phyloP scores from a whole-genome alignment of 2,888 invertebrate species.

The Melikaiella ostensackeni region DNA sequence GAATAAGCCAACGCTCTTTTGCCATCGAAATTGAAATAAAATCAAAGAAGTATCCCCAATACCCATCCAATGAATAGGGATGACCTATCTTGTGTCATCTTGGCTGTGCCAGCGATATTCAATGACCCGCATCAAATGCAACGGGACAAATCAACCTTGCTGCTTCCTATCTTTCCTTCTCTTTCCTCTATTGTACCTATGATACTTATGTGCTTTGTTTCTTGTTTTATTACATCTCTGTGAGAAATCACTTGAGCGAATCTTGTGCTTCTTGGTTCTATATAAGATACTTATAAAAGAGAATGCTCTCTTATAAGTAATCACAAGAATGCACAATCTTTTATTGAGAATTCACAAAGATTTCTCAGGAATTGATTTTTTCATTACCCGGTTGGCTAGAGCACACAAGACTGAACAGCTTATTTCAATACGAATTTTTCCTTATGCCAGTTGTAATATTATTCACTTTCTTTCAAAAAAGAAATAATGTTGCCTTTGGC shows the following conservation, averaged over 20 bases:
- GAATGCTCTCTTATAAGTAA: neutral
- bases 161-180: constrained; percentile 31
- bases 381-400: neutral
- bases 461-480: no score
- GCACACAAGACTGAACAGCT: neutral
- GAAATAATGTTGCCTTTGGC: no score
- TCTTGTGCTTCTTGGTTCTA: neutral
- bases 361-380: neutral
- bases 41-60: constrained; percentile 65
- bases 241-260: neutral
- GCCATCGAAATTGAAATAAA: constrained; percentile 65
- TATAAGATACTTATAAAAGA: neutral
- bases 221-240: neutral
- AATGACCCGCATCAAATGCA: constrained; percentile 62
- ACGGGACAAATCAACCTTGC: constrained; percentile 33
- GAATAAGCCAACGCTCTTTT: constrained; percentile 58
- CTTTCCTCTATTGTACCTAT: neutral
- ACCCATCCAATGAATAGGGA: constrained; percentile 67
- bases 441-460: no score
- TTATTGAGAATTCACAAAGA: neutral
- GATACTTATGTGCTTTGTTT: constrained; percentile 7
- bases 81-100: constrained; percentile 55
- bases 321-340: neutral
- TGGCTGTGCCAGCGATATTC: constrained; percentile 52
- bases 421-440: neutral